Conservation (phyloP, 2,113 vertebrate species). For the Alligator sinensis region DNA sequence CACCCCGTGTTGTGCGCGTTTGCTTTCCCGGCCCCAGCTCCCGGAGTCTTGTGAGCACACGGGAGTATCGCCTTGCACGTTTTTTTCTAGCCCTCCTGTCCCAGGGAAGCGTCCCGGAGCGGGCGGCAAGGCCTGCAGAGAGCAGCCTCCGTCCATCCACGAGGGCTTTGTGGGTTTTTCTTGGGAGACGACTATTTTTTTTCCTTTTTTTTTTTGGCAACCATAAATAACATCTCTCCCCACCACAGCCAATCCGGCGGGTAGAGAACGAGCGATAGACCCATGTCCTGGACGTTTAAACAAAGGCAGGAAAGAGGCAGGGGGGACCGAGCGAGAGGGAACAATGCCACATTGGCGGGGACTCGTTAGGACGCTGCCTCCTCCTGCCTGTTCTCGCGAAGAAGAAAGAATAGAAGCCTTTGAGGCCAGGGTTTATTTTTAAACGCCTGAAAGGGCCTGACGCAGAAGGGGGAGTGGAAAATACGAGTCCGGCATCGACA, state of each 20-base stretch:
- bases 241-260: neutral
- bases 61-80: neutral
- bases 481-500: neutral
- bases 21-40: neutral
- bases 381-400: neutral
- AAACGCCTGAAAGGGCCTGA: slow-evolving; percentile 40
- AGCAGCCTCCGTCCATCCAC: neutral
- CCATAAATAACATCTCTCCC: neutral
- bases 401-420: neutral
- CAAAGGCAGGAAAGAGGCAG: slow-evolving; percentile 57
- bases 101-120: neutral
- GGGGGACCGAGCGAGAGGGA: neutral
- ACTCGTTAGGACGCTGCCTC: fast-evolving
- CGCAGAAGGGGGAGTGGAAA: neutral
- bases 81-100: neutral
- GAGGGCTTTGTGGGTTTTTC: neutral
- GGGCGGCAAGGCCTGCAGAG: fast-evolving
- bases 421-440: slow-evolving; percentile 41
- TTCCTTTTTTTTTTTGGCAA: no score
- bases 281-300: fast-evolving
- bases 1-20: no score
- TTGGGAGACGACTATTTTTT: no score
- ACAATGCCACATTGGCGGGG: neutral
- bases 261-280: fast-evolving
- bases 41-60: neutral